Percentiles rank a stretch among this genome's conserved stretches.
Evolutionary conservation across 2,797 vertebrate species (phyloP).

Genomic region (Acanthopagrus latus): DNA sequence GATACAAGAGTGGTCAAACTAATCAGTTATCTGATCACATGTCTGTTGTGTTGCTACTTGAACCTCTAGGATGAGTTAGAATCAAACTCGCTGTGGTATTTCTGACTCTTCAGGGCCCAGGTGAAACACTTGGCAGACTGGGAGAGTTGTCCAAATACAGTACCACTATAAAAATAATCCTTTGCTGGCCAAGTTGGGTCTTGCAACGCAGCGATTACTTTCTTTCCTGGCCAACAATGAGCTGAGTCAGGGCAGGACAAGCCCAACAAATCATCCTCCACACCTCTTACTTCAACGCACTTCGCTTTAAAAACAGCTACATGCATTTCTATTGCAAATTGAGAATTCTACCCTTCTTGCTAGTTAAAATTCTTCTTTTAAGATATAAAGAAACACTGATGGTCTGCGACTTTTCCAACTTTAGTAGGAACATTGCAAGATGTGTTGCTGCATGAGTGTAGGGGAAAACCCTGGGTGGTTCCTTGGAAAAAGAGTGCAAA

Average conservation of each 20-base stretch:
- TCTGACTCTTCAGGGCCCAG: neutral
- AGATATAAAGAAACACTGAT: neutral
- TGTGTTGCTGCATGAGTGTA: conserved; percentile 16
- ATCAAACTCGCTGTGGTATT: neutral
- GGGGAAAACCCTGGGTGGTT: conserved; percentile 64
- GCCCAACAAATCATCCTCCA: conserved; percentile 24
- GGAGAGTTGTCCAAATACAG: neutral
- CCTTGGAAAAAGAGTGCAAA: conserved; percentile 56
- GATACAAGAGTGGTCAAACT: neutral
- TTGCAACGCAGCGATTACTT: conserved; percentile 8
- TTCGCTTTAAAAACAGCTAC: neutral
- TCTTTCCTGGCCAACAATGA: conserved; percentile 1
- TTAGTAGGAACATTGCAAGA: conserved; percentile 3
- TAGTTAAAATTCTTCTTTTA: neutral
- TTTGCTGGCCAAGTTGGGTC: neutral
- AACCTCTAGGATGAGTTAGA: neutral
- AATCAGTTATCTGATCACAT: neutral
- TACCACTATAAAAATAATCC: neutral
- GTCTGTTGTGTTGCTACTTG: neutral
- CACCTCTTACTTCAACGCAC: conserved; percentile 12
- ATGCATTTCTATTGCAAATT: neutral
- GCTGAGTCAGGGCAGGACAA: conserved; percentile 20
- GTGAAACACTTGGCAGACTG: neutral
- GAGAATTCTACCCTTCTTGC: neutral
- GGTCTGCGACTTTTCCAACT: neutral